Evolutionary conservation across 2,888 invertebrate species (phyloP).

Genomic region (Meiosimyza platycephala): DNA sequence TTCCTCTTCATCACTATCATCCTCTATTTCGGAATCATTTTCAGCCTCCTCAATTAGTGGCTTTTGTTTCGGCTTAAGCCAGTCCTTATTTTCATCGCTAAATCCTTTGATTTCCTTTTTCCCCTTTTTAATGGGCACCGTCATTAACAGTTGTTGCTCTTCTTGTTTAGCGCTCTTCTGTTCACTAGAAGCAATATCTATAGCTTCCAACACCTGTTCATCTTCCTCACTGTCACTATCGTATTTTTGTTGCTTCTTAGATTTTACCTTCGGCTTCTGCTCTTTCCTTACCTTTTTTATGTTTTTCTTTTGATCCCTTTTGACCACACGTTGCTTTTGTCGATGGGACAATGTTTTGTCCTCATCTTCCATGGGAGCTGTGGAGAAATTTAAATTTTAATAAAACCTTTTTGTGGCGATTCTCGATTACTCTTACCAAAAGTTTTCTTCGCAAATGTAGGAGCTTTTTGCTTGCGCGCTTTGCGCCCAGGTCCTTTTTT

Average conservation of each 20-base stretch:
- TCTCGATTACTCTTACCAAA: slow-evolving; percentile 56
- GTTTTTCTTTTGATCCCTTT: slow-evolving; percentile 71
- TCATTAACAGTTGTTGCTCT: slow-evolving; percentile 40
- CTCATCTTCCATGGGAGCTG: slow-evolving; percentile 67
- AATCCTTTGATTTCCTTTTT: slow-evolving; percentile 68
- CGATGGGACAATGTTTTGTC: slow-evolving; percentile 76
- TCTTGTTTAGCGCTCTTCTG: slow-evolving; percentile 34
- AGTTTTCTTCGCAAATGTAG: slow-evolving; percentile 68
- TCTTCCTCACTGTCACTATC: slow-evolving; percentile 60
- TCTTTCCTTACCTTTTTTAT: slow-evolving; percentile 58
- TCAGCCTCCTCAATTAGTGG: slow-evolving; percentile 51
- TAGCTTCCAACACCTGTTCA: slow-evolving; percentile 54
- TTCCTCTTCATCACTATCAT: slow-evolving; percentile 41
- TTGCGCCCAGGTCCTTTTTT: slow-evolving; percentile 90
- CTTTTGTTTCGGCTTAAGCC: slow-evolving; percentile 74
- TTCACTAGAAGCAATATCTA: slow-evolving; percentile 28
- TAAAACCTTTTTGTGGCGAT: neutral
- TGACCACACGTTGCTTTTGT: slow-evolving; percentile 76
- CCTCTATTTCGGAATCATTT: slow-evolving; percentile 43
- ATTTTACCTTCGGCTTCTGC: slow-evolving; percentile 31
- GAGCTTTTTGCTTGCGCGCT: slow-evolving; percentile 86
- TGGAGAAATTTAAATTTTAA: slow-evolving; percentile 18
- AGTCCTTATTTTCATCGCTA: slow-evolving; percentile 78
- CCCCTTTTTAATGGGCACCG: slow-evolving; percentile 30
- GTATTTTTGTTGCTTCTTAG: slow-evolving; percentile 53